Conservation (phyloP, 2,113 vertebrate genomes). For the Progne subis region DNA sequence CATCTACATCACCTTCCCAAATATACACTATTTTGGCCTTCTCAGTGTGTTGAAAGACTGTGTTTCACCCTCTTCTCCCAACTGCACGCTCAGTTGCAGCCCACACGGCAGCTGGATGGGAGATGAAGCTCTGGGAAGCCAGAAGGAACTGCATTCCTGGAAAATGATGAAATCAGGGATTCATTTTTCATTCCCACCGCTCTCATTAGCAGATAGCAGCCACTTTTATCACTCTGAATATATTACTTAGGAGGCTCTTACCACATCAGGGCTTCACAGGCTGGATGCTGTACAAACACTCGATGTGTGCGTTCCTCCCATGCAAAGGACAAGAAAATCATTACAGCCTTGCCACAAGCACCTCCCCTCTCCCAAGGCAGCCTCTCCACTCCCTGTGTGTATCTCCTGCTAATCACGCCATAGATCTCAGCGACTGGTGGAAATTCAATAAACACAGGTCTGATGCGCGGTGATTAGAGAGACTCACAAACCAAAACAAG, state of each 20-base stretch:
- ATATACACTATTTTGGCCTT: neutral
- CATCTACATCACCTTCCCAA: neutral
- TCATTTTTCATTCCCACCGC: conserved; percentile 11
- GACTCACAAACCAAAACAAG: conserved; percentile 18
- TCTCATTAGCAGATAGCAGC: conserved; percentile 28
- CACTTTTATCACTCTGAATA: neutral
- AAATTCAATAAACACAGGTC: conserved; percentile 13
- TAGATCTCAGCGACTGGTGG: neutral
- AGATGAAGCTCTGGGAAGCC: neutral
- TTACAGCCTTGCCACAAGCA: neutral
- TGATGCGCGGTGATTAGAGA: neutral
- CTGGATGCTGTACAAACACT: neutral
- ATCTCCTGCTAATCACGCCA: neutral
- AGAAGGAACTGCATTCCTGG: conserved; percentile 33
- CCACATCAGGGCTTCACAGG: neutral
- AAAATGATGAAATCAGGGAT: conserved; percentile 41
- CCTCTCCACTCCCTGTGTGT: neutral
- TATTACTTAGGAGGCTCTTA: conserved; percentile 2
- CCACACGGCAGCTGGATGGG: neutral
- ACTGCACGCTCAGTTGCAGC: neutral
- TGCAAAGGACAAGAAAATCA: conserved; percentile 25
- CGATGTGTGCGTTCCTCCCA: neutral
- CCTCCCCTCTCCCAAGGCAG: conserved; percentile 31
- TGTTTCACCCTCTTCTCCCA: neutral
- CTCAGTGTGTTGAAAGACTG: neutral